Conservation (phyloP, 2,113 vertebrate genomes). For the Podilymbus podiceps region DNA sequence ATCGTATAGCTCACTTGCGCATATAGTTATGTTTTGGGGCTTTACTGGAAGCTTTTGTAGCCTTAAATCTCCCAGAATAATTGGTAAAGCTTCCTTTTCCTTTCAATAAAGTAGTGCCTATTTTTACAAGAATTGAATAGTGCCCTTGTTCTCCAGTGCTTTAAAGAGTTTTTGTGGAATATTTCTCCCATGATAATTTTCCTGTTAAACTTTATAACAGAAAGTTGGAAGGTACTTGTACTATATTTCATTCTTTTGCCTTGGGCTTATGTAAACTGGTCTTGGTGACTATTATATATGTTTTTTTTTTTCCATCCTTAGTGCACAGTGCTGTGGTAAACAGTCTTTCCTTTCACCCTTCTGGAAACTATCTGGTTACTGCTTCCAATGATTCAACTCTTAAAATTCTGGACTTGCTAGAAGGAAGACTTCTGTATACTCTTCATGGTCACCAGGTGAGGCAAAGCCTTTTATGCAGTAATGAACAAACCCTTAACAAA, state of each 20-base stretch:
- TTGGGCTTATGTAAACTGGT: neutral
- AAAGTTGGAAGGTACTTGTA: neutral
- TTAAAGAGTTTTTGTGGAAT: constrained; percentile 12
- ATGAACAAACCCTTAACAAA: neutral
- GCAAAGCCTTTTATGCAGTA: neutral
- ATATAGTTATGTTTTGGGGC: neutral
- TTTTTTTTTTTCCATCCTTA: constrained; percentile 57
- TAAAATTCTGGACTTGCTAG: constrained; percentile 93
- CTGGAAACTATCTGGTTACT: constrained; percentile 91
- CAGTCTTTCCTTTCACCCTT: constrained; percentile 89
- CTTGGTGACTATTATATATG: neutral
- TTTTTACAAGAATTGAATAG: constrained; percentile 1
- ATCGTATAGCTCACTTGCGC: neutral
- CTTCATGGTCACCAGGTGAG: constrained; percentile 96
- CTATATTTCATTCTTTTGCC: neutral
- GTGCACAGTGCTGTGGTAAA: constrained; percentile 91
- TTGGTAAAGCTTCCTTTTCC: neutral
- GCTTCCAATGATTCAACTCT: constrained; percentile 93
- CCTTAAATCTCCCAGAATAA: neutral
- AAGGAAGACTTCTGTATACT: constrained; percentile 92
- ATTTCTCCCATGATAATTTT: neutral
- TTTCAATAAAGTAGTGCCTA: neutral
- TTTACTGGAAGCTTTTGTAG: neutral
- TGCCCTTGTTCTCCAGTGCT: neutral
- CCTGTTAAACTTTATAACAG: neutral